These are phyloP conservation scores for Ephydatia muelleri DNA, from an alignment of 37 sponge, comb jelly and placozoan species.

Conservation along the genomic window DNA sequence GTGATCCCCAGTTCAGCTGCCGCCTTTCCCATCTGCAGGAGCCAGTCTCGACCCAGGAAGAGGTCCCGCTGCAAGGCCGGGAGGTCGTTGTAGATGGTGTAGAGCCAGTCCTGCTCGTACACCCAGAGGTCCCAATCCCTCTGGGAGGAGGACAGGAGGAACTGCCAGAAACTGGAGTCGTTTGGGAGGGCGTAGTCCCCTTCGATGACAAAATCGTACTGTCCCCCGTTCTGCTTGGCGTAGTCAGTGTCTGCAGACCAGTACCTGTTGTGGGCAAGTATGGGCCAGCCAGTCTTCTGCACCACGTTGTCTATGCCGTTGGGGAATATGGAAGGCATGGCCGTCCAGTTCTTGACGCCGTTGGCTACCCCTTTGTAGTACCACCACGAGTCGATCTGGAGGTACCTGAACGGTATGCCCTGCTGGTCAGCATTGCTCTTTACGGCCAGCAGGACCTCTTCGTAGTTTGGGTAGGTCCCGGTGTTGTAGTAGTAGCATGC, in stretches of 20 bases:
- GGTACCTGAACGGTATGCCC: conserved; percentile 31
- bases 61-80: conserved; percentile 14
- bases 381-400: conserved; percentile 61
- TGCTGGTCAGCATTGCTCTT: conserved; percentile 11
- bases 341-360: conserved; percentile 68
- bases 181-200: conserved; percentile 35
- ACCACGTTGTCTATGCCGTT: conserved; percentile 32
- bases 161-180: conserved; percentile 28
- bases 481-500: conserved; percentile 53
- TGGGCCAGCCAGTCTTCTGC: conserved; percentile 53
- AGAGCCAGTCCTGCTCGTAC: conserved; percentile 69
- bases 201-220: conserved; percentile 35
- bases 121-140: conserved; percentile 37
- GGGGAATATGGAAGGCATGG: conserved; percentile 51
- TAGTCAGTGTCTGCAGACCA: conserved; percentile 50
- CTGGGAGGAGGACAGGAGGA: conserved; percentile 24
- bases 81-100: conserved; percentile 12
- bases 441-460: conserved; percentile 23
- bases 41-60: conserved; percentile 44
- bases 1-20: conserved; percentile 29
- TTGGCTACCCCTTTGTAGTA: conserved; percentile 50
- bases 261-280: conserved; percentile 61
- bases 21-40: conserved; percentile 60
- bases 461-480: conserved; percentile 21
- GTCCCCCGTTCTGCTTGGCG: conserved; percentile 42